Evolutionary conservation across 2,797 vertebrate species (phyloP), one percentile per base, ranked within the genome.

Genomic region (Tamandua tetradactyla): DNA sequence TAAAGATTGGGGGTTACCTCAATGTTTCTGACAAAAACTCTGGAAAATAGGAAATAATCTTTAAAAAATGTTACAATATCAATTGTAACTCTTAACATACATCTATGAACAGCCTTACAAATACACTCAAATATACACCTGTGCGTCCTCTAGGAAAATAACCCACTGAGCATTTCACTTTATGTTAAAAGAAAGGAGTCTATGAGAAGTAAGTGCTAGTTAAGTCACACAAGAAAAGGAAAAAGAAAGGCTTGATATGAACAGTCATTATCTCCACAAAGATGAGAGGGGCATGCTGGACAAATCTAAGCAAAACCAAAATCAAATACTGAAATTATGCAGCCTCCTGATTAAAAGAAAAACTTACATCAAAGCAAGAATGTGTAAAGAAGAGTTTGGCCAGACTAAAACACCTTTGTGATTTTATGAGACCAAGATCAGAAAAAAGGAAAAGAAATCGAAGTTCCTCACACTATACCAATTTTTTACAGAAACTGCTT

Each of bases 401-500:
- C n/a, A 94, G 59, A 93, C 40, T 75, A 82, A 88, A 94, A 80
- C 7, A 83, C 74, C 9, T 92, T 75, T 44, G 30, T 72, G 69
- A 91, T 87, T 91, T 93, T 79, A 93, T 94, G 66, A 95, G 14
- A 80, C 17, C 62, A 72, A 71, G n/a, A n/a, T n/a, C n/a, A 23
- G 55, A 22, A 69, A 71, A 57, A 35, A 7, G 1, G n/a, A 76
- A 2, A n/a, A 32, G 32, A 78, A 78, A 47, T 27, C 0, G 5
- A 92, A 64, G n/a, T 40, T 94, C 84, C 47, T 32, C 40, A 95
- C 10, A 78, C 1, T n/a, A 13, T 55, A n/a, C 14, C 55, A 85
- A 4, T 40, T 59, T 72, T 86, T 92, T 25, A 92, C 3, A 94
- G 42, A 74, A 89, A 93, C 3, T 91, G 98, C 98, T 98, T 97